A percentile compares a stretch with the other conserved stretches of the same genome.
Evolutionary conservation across 53 echinoderm and acorn worm genomes (phyloP).

Genomic region (Actinopyga echinites): DNA sequence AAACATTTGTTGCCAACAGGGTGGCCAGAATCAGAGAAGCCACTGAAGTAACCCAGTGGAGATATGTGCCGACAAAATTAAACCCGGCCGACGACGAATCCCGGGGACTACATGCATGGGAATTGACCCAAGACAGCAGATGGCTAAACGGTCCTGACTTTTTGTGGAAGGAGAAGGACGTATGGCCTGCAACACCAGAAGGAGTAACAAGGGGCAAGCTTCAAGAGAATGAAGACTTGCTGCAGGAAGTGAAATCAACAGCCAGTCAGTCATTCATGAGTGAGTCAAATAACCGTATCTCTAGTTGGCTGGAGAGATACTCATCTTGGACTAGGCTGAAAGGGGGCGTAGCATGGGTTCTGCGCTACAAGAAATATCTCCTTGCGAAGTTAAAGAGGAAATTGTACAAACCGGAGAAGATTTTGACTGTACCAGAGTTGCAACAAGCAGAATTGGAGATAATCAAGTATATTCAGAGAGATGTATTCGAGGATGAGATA

Average conservation of each 20-base stretch:
- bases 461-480: constrained; percentile 36
- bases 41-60: constrained; percentile 40
- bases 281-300: no score
- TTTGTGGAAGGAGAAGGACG: constrained; percentile 14
- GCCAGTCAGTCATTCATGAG: no score
- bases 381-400: background rate
- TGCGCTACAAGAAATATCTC: constrained; percentile 23
- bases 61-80: constrained; percentile 15
- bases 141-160: constrained; percentile 56
- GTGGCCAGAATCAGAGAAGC: constrained; percentile 42
- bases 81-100: constrained; percentile 56
- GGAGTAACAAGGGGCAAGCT: background rate
- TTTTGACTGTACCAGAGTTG: constrained; percentile 37
- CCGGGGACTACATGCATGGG: constrained; percentile 13
- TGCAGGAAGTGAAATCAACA: background rate
- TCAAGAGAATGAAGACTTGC: background rate
- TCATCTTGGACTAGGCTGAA: constrained; percentile 37
- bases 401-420: background rate
- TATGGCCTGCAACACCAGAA: constrained; percentile 33
- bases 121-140: constrained; percentile 3
- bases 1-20: constrained; percentile 41
- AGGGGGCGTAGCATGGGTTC: constrained; percentile 48
- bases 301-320: constrained; percentile 10
- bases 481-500: background rate
- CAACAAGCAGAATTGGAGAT: constrained; percentile 49